Evolutionary conservation across 2,797 vertebrate species (phyloP), one percentile per base, ranked within the genome.

Genomic region (Menidia menidia): DNA sequence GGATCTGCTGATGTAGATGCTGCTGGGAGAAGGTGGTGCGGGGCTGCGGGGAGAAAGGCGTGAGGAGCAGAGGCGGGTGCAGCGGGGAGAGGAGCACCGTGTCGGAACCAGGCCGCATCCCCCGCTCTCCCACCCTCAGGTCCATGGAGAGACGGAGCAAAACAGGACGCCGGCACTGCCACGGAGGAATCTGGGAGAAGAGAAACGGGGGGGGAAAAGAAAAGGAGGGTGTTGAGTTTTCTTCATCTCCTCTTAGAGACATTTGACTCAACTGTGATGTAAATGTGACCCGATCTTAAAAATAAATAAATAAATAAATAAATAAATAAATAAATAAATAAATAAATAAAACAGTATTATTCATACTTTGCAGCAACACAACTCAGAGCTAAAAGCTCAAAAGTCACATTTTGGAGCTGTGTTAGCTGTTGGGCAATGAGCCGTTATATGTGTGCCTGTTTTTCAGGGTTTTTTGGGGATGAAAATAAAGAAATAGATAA

Each of bases 111-210:
- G 96, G 94, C 88, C 96, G 96, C 90, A 96, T 93, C 77, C 90
- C 88, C 78, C 96, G 94, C 90, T 97, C 96, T 78, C 96, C 96
- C 82, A 98, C 94, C 62, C 96, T 92, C 86, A 98, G 95, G 93
- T 98, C 97, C 97, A 98, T 98, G 94, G 95, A 25, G 95, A 84
- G 80, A 94, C 78, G 92, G 92, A 81, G 93, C 64, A 4, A 66
- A 64, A 61, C 67, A 78, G 62, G 64, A 78, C 76, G 65, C 71
- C 14, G 68, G 79, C 72, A 77, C 68, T 12, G 66, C 71, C 80
- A 78, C 75, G 0, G 73, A 80, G 53, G 72, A 80, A 69, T 88
- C 93, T 94, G 88, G 53, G 63, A 77, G 71, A 61, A 69, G 19
- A 72, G 48, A 56, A 11, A 12, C n/a, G 10, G 30, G 32, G 0